These are phyloP conservation scores for Leptopilina myrica DNA, from an alignment of 2,888 invertebrate genomes.

Conservation along the genomic window DNA sequence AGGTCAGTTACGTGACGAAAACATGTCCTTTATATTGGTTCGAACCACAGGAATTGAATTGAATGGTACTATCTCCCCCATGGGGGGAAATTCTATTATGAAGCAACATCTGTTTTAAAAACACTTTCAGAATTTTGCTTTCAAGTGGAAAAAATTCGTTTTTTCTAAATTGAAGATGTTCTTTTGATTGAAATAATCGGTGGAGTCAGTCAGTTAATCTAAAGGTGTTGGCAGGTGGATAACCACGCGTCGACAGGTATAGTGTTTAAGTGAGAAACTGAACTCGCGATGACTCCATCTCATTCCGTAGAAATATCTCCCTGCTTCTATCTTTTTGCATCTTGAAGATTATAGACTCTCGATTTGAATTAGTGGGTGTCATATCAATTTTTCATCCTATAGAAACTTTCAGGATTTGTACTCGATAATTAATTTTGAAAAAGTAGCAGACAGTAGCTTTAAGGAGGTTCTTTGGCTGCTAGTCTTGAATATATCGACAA, in stretches of 20 bases:
- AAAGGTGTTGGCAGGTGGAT: slow-evolving; percentile 34
- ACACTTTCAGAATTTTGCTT: too few relatives aligned
- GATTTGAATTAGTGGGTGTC: slow-evolving; percentile 18
- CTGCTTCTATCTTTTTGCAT: slow-evolving; percentile 14
- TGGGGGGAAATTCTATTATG: too few relatives aligned
- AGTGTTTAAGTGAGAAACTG: slow-evolving; percentile 33
- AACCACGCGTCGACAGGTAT: slow-evolving; percentile 35
- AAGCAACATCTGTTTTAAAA: too few relatives aligned
- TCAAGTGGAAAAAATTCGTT: too few relatives aligned
- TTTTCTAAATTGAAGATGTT: too few relatives aligned
- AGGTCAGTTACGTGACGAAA: slow-evolving; percentile 70
- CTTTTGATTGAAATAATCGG: background rate
- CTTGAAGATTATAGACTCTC: slow-evolving; percentile 18
- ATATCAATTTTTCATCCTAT: background rate
- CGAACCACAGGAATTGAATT: slow-evolving; percentile 67
- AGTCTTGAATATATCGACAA: too few relatives aligned
- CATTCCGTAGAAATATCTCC: slow-evolving; percentile 3
- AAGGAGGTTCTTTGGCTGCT: too few relatives aligned
- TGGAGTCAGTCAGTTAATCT: background rate
- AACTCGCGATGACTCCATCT: slow-evolving; percentile 23
- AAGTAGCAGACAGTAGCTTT: too few relatives aligned
- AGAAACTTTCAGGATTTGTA: too few relatives aligned
- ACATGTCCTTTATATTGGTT: slow-evolving; percentile 61
- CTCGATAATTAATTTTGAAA: too few relatives aligned
- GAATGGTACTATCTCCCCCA: slow-evolving; percentile 48